Evolutionary conservation across 2,888 invertebrate species (phyloP).

Genomic region (Hirtodrosophila histrioides): DNA sequence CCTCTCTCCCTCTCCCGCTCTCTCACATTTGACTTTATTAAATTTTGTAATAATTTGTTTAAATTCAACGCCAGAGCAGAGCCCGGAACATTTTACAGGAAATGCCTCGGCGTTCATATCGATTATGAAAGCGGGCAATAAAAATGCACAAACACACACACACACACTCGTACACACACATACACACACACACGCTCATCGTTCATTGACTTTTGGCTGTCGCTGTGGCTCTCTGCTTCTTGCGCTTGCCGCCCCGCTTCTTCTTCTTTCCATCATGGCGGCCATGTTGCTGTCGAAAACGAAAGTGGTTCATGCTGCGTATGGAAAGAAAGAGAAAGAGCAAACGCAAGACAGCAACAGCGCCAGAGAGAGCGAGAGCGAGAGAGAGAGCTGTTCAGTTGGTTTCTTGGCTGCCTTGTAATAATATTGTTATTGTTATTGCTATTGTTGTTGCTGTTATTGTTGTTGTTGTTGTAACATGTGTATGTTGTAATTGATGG

Average conservation of each 20-base stretch:
- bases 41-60: conserved; percentile 76
- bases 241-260: too few relatives aligned
- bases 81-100: conserved; percentile 66
- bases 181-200: conserved; percentile 10
- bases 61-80: conserved; percentile 64
- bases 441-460: conserved; percentile 36
- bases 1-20: background rate
- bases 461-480: conserved; percentile 30
- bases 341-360: background rate
- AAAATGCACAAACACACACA: conserved; percentile 30
- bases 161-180: conserved; percentile 8
- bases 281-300: conserved; percentile 68
- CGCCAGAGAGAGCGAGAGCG: too few relatives aligned
- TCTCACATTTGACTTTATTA: conserved; percentile 33
- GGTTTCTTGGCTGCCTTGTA: conserved; percentile 48
- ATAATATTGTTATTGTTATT: conserved; percentile 23
- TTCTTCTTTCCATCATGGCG: conserved; percentile 24
- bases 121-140: conserved; percentile 67
- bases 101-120: conserved; percentile 51
- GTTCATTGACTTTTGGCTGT: conserved; percentile 74
- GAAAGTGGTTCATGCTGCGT: conserved; percentile 69
- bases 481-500: conserved; percentile 71
- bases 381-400: too few relatives aligned
- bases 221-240: conserved; percentile 28
- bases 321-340: conserved; percentile 14